Percentiles rank a stretch among this genome's conserved stretches.
These are phyloP conservation scores for Crocodylus rhombifer DNA, from an alignment of 2,797 vertebrate genomes.

Conservation along the genomic window DNA sequence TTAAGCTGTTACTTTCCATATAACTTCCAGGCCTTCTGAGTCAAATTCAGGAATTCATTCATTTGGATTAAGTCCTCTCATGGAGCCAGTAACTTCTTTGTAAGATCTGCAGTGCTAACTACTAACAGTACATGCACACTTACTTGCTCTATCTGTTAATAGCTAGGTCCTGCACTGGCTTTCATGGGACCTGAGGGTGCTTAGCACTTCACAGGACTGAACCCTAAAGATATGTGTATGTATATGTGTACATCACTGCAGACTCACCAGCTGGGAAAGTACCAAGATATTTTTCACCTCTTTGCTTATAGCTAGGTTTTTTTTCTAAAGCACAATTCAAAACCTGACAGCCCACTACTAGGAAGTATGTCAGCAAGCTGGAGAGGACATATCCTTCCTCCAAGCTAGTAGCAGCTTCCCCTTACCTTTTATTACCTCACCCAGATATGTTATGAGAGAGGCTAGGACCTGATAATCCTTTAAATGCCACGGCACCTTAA, in stretches of 20 bases:
- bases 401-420: not conserved
- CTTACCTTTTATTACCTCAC: not conserved
- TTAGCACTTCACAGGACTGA: rapidly evolving
- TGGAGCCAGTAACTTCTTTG: not conserved
- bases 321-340: too few species aligned
- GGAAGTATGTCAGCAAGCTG: too few species aligned
- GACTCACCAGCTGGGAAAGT: too few species aligned
- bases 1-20: not conserved
- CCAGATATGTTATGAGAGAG: not conserved
- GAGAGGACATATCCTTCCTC: not conserved
- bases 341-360: too few species aligned
- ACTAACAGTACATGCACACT: rapidly evolving
- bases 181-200: not conserved
- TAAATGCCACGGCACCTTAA: not conserved
- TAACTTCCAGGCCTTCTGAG: not conserved
- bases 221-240: too few species aligned
- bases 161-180: rapidly evolving
- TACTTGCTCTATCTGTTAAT: not conserved
- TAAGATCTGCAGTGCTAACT: not conserved
- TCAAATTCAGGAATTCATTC: not conserved
- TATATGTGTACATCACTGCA: too few species aligned
- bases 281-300: too few species aligned
- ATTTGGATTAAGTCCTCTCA: rapidly evolving
- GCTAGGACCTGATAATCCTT: not conserved
- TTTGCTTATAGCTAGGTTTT: too few species aligned